A percentile compares a stretch with the other conserved stretches of the same genome.
phyloP scores from a whole-genome alignment of 1,140 invertebrate species.

The Belonocnema kinseyi region DNA sequence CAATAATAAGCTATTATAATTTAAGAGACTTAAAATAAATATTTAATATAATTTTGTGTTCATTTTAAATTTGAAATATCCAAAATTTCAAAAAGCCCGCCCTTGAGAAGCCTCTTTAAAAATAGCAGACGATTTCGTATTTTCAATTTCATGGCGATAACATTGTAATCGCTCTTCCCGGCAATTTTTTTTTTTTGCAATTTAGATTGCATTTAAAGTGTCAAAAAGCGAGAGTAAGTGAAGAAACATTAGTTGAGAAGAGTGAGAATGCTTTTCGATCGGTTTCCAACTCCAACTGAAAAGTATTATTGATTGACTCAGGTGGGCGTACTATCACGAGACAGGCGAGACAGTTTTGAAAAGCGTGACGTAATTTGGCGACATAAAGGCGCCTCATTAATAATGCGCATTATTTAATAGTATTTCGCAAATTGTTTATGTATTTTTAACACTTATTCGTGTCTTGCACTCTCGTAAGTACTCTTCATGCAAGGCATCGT shows the following conservation, averaged over 20 bases:
- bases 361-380: conserved; percentile 41
- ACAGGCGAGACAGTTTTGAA: conserved; percentile 4
- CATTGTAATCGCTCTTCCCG: neutral
- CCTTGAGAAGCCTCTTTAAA: too few species aligned
- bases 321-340: conserved; percentile 1
- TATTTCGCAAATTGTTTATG: neutral
- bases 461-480: neutral
- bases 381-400: conserved; percentile 5
- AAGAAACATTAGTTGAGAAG: neutral
- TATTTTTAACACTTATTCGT: conserved; percentile 3
- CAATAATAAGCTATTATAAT: too few species aligned
- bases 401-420: conserved; percentile 10
- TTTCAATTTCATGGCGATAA: neutral
- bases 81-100: too few species aligned
- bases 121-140: neutral
- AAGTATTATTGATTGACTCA: conserved; percentile 8
- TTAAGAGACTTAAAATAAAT: too few species aligned
- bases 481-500: neutral
- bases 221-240: neutral
- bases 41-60: too few species aligned
- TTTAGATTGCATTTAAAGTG: neutral
- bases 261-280: neutral
- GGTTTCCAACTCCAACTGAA: neutral
- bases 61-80: too few species aligned
- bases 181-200: neutral